Conservation (phyloP, 1,140 invertebrate genomes). For the Calosoma granatense region DNA sequence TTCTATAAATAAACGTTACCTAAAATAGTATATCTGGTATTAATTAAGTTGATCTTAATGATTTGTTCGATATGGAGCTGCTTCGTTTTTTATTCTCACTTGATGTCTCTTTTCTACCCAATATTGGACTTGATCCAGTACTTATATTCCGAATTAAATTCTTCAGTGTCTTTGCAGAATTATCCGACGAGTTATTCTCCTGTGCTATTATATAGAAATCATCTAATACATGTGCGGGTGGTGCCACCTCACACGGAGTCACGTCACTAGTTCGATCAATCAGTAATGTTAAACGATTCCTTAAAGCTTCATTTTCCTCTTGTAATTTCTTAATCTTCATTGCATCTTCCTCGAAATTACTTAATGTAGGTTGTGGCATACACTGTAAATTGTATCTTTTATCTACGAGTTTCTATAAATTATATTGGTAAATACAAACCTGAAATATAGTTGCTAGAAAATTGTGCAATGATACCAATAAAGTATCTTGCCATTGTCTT, state of each 20-base stretch:
- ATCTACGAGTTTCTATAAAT: background rate
- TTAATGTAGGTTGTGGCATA: slow-evolving; percentile 71
- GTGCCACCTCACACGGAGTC: slow-evolving; percentile 47
- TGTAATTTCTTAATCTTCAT: slow-evolving; percentile 66
- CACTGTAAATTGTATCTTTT: slow-evolving; percentile 45
- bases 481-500: slow-evolving; percentile 89
- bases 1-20: background rate
- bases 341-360: slow-evolving; percentile 77
- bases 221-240: slow-evolving; percentile 71
- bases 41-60: slow-evolving; percentile 1
- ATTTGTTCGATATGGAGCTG: slow-evolving; percentile 16
- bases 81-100: slow-evolving; percentile 31
- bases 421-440: slow-evolving; percentile 32
- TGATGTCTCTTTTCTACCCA: slow-evolving; percentile 51
- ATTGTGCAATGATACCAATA: slow-evolving; percentile 88
- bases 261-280: slow-evolving; percentile 43
- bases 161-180: slow-evolving; percentile 59
- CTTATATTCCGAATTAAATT: slow-evolving; percentile 69
- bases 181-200: slow-evolving; percentile 48
- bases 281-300: slow-evolving; percentile 39
- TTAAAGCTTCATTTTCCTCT: slow-evolving; percentile 70
- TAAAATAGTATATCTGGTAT: too few species aligned
- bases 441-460: slow-evolving; percentile 85
- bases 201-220: slow-evolving; percentile 88
- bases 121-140: slow-evolving; percentile 64